phyloP scores from a whole-genome alignment of 2,888 invertebrate species.

The Pyrrhia umbra region DNA sequence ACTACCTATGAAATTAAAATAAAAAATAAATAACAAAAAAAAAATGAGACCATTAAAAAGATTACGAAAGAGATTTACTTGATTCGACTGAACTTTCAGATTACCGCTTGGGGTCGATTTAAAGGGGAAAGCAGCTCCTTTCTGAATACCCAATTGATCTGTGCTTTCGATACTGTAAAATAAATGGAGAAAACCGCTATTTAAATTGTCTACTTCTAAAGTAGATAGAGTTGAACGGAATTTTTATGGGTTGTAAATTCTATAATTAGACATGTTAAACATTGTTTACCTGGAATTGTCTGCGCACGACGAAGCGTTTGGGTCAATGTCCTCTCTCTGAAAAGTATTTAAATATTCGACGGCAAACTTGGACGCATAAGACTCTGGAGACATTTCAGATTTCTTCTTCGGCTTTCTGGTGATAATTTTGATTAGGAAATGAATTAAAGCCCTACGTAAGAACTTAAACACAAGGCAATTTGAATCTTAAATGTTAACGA shows the following conservation, averaged over 20 bases:
- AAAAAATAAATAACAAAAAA: neutral
- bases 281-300: slow-evolving; percentile 80
- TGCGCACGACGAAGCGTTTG: slow-evolving; percentile 73
- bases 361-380: slow-evolving; percentile 75
- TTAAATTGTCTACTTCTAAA: neutral
- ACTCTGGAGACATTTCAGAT: slow-evolving; percentile 74
- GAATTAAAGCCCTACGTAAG: neutral
- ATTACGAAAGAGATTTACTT: slow-evolving; percentile 81
- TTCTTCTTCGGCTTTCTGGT: slow-evolving; percentile 78
- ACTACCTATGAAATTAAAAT: slow-evolving; percentile 88
- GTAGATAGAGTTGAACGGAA: neutral
- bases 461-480: neutral
- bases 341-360: slow-evolving; percentile 71
- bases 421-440: slow-evolving; percentile 16
- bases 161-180: slow-evolving; percentile 75
- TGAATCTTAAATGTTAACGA: neutral
- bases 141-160: slow-evolving; percentile 71
- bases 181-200: neutral
- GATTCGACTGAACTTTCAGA: slow-evolving; percentile 92
- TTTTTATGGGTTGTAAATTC: neutral
- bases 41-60: neutral
- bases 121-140: slow-evolving; percentile 90
- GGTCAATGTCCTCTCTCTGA: slow-evolving; percentile 66
- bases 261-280: neutral
- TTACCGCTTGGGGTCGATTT: slow-evolving; percentile 92